Evolutionary conservation across 2,113 vertebrate species (phyloP).

Genomic region (Ia io): DNA sequence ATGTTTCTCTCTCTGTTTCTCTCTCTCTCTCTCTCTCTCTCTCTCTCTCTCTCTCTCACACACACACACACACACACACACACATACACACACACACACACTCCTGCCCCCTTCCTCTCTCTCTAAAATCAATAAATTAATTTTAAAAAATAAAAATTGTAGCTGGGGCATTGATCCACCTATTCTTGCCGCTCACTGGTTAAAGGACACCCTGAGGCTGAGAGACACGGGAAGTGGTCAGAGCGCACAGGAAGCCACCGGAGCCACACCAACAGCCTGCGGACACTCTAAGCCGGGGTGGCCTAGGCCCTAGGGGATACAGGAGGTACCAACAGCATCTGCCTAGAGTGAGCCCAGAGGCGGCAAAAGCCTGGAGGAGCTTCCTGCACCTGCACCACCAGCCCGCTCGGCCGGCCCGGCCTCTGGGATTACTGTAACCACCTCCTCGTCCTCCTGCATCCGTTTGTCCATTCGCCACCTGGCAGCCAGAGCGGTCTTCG

Average conservation of each 20-base stretch:
- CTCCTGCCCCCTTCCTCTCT: too few relatives aligned
- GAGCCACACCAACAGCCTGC: background rate
- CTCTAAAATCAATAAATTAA: background rate
- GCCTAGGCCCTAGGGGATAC: too few relatives aligned
- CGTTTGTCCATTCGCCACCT: background rate
- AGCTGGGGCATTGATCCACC: background rate
- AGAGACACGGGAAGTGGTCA: background rate
- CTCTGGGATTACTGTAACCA: background rate
- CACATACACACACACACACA: too few relatives aligned
- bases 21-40: too few relatives aligned
- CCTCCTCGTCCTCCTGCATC: background rate
- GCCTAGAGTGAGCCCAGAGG: background rate
- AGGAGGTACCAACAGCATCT: background rate
- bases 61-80: too few relatives aligned
- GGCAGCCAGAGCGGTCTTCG: background rate
- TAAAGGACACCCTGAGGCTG: background rate
- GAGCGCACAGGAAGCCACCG: background rate
- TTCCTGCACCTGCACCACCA: background rate
- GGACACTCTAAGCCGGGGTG: background rate
- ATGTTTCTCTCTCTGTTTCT: background rate
- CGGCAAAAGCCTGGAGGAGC: background rate
- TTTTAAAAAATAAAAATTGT: background rate
- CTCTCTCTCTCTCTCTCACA: too few relatives aligned
- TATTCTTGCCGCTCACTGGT: background rate
- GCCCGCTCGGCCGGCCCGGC: rapidly evolving